phyloP scores from a whole-genome alignment of 2,797 vertebrate genomes.

The Myotis myotis region DNA sequence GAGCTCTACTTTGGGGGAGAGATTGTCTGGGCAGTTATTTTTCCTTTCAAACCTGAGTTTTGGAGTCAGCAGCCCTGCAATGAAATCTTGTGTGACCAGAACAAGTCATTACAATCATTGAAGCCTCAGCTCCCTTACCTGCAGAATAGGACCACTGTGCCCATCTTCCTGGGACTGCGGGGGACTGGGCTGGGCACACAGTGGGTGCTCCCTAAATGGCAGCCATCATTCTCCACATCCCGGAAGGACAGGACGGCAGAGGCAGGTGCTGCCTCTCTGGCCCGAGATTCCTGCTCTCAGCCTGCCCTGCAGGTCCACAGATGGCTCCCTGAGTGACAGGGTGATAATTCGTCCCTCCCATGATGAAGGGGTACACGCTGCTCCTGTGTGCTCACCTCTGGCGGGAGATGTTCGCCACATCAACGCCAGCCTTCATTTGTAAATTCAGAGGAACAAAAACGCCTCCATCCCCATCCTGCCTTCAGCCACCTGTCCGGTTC shows the following conservation, averaged over 20 bases:
- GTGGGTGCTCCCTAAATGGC: background rate
- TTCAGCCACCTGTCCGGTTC: constrained; percentile 32
- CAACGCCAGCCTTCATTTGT: background rate
- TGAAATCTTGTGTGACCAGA: background rate
- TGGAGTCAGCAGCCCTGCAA: background rate
- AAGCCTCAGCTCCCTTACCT: background rate
- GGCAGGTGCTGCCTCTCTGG: background rate
- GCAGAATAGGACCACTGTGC: background rate
- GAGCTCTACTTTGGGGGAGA: background rate
- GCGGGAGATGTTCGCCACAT: background rate
- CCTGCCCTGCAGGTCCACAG: background rate
- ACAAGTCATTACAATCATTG: background rate
- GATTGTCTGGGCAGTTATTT: background rate
- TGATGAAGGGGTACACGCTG: background rate
- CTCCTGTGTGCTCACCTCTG: background rate
- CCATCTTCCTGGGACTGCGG: background rate
- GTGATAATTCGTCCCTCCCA: background rate
- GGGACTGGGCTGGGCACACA: background rate
- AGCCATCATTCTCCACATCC: background rate
- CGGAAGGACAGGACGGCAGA: rapidly evolving
- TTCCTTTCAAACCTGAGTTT: background rate
- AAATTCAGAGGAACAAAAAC: background rate
- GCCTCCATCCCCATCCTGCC: background rate
- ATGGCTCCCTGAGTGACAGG: background rate
- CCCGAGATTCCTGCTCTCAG: background rate